Base-by-base conservation (phyloP, 2,113 vertebrate species). In the Vidua chalybeata region DNA sequence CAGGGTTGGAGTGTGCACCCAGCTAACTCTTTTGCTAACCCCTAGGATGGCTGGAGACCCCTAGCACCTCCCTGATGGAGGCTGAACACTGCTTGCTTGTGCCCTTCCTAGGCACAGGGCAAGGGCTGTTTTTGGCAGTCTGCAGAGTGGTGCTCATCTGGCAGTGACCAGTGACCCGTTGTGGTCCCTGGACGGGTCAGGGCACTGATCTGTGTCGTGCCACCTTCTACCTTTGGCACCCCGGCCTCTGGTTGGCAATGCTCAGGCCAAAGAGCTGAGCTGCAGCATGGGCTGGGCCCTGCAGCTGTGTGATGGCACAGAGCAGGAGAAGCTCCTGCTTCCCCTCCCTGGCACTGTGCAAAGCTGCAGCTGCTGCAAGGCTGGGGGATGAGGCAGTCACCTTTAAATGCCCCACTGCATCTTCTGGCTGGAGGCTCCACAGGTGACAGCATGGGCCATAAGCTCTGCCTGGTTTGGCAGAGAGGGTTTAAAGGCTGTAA, bases 261-360 rank as follows among this genome's bases (percentile, higher is more conserved):
- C 54, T 56, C 11, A 2, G 15, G 30, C 58, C 63, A 26, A 13
- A 46, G 66, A 22, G 12, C 71, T 28, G 64, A 66, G 63, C 68
- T 56, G 72, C 24, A 24, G 75, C 0, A 0, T 3, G 43, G 91
- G 89, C 77, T 4, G 4, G 27, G 45, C 18, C 76, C 48, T n/a
- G 86, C 31, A 48, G 63, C 64, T 1, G 2, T 52, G 79, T 8
- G 8, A 3, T 1, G 13, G 62, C 55, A 10, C 1, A 20, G 62
- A 49, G 67, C 63, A 12, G 61, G 66, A 82, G 59, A 33, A 73
- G 48, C 20, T 83, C 64, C 52, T 2, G 5, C 58, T 54, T 37
- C n/a, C 20, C 19, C 51, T 45, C 33, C 10, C 26, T 33, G 54
- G 46, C 4, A n/a, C n/a, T 0, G 0, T 24, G 14, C 35, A 28